Conservation (phyloP, 2,113 vertebrate genomes). For the Brachypteracias leptosomus region DNA sequence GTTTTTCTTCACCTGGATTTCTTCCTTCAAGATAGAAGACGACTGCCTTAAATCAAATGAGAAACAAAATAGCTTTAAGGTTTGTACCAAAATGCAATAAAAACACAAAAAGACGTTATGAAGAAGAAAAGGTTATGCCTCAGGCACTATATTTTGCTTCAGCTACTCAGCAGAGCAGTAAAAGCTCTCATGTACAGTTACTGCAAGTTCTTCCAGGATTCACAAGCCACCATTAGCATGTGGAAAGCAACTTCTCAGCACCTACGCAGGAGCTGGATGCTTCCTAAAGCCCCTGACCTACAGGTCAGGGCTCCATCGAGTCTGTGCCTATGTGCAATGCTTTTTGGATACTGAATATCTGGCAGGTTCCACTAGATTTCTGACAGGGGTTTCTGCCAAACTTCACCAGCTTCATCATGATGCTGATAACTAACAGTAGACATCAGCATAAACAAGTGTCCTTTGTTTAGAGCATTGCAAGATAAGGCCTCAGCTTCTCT, state of each 20-base stretch:
- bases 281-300: not conserved
- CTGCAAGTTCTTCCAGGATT: not conserved
- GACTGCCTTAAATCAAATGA: constrained; percentile 59
- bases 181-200: not conserved
- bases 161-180: not conserved
- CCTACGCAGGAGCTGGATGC: not conserved
- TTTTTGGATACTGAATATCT: not conserved
- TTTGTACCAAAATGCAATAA: not conserved
- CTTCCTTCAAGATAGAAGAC: constrained; percentile 57
- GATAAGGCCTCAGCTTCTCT: not conserved
- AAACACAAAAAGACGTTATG: not conserved
- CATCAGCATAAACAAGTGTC: not conserved
- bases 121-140: not conserved
- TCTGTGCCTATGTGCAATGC: not conserved
- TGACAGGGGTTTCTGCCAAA: too few species aligned
- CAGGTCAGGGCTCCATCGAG: not conserved
- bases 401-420: not conserved
- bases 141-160: not conserved
- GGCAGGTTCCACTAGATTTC: not conserved
- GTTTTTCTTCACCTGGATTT: constrained; percentile 51
- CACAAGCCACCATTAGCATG: not conserved
- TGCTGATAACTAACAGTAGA: not conserved
- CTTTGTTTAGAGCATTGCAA: not conserved
- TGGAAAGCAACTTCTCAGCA: not conserved
- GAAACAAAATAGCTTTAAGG: constrained; percentile 5